Conservation (phyloP, 2,888 invertebrate genomes). For the Drosophila subsilvestris region DNA sequence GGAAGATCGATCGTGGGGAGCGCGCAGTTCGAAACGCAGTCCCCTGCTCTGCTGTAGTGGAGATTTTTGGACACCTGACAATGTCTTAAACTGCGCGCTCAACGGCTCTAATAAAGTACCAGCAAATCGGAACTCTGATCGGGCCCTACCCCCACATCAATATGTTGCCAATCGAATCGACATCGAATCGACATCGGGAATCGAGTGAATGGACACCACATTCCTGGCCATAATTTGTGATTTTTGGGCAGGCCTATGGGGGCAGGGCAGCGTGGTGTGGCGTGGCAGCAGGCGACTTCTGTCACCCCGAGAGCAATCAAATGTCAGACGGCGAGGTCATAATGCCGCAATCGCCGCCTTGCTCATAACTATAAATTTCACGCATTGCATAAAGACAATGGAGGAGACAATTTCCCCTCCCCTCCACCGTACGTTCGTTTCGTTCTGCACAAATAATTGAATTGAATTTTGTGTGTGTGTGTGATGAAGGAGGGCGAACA, state of each 20-base stretch:
- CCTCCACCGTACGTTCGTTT: background rate
- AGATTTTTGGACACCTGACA: conserved; percentile 27
- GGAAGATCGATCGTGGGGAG: conserved; percentile 1
- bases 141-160: conserved; percentile 39
- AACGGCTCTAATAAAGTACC: conserved; percentile 30
- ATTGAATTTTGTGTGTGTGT: conserved; percentile 53
- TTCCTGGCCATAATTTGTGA: conserved; percentile 59
- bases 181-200: background rate
- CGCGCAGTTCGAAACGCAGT: background rate
- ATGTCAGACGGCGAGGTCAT: conserved; percentile 71
- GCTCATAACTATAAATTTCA: conserved; percentile 76
- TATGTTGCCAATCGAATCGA: conserved; percentile 23
- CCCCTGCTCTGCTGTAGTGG: background rate
- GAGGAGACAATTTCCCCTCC: conserved; percentile 60
- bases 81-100: background rate
- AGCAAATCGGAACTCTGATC: conserved; percentile 29
- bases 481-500: conserved; percentile 38
- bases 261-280: background rate
- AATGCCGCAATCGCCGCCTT: conserved; percentile 42
- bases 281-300: conserved; percentile 45
- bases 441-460: conserved; percentile 59
- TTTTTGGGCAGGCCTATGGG: conserved; percentile 31
- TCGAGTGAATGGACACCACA: conserved; percentile 61
- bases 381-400: conserved; percentile 71
- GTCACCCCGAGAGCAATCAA: conserved; percentile 60